phyloP scores from a whole-genome alignment of 2,888 invertebrate genomes.

The Diaperis boleti region DNA sequence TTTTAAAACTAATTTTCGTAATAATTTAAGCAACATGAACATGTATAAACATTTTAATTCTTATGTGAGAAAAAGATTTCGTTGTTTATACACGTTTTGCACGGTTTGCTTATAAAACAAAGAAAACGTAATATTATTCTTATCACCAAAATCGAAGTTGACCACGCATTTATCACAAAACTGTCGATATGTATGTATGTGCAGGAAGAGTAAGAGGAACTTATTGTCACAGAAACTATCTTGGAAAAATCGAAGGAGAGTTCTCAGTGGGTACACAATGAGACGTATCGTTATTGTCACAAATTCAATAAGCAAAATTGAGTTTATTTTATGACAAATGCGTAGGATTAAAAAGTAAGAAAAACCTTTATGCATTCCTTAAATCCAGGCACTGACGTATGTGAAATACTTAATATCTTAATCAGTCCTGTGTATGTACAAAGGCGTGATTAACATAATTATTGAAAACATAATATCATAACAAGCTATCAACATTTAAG shows the following conservation, averaged over 20 bases:
- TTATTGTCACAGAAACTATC: constrained; percentile 17
- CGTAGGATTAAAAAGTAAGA: constrained; percentile 27
- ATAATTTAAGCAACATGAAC: constrained; percentile 34
- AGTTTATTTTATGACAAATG: constrained; percentile 34
- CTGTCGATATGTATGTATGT: constrained; percentile 23
- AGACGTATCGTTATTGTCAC: constrained; percentile 38
- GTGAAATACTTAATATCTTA: constrained; percentile 53
- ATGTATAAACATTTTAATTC: constrained; percentile 47
- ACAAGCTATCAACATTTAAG: constrained; percentile 39
- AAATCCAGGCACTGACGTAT: constrained; percentile 62
- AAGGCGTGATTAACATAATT: constrained; percentile 50
- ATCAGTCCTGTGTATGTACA: constrained; percentile 62
- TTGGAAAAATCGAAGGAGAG: constrained; percentile 8
- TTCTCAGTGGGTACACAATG: constrained; percentile 21
- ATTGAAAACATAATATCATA: constrained; percentile 29
- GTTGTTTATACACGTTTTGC: constrained; percentile 43
- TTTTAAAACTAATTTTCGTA: constrained; percentile 12
- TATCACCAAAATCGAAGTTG: constrained; percentile 21
- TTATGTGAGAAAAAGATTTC: constrained; percentile 33
- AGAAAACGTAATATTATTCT: constrained; percentile 29
- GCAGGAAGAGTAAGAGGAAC: constrained; percentile 27
- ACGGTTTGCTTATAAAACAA: constrained; percentile 34
- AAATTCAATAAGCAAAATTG: constrained; percentile 1
- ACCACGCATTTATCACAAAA: constrained; percentile 36
- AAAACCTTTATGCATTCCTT: constrained; percentile 49